Conservation (phyloP, 1,140 invertebrate genomes). For the Drosophila sturtevanti region DNA sequence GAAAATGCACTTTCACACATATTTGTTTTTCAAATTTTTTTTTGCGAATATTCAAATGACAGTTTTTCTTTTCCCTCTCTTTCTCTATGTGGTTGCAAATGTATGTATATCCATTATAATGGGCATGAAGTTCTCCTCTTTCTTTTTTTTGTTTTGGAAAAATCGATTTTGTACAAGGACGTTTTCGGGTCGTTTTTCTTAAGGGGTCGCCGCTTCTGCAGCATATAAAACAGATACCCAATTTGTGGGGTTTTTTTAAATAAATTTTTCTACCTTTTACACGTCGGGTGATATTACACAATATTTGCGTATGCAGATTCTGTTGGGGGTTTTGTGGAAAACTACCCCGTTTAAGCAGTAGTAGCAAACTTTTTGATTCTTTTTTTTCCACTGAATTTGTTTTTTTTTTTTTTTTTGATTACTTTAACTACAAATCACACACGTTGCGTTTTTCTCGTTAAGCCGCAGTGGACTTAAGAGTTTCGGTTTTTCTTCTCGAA, state of each 20-base stretch:
- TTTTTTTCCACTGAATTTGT: slow-evolving; percentile 58
- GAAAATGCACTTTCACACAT: slow-evolving; percentile 2
- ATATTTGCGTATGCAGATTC: slow-evolving; percentile 65
- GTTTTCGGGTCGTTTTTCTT: slow-evolving; percentile 52
- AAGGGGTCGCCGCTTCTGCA: slow-evolving; percentile 53
- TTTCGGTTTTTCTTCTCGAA: slow-evolving; percentile 35
- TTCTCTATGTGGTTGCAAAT: slow-evolving; percentile 24
- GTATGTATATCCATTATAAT: slow-evolving; percentile 65
- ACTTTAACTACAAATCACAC: slow-evolving; percentile 72
- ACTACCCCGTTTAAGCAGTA: slow-evolving; percentile 63
- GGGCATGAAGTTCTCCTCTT: slow-evolving; percentile 62
- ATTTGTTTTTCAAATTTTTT: background rate
- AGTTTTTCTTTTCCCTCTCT: slow-evolving; percentile 2
- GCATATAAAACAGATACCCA: slow-evolving; percentile 35
- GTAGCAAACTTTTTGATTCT: slow-evolving; percentile 48
- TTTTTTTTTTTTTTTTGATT: slow-evolving; percentile 43
- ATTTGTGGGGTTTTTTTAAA: slow-evolving; percentile 23
- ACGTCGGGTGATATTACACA: slow-evolving; percentile 73
- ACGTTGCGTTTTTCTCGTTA: slow-evolving; percentile 57
- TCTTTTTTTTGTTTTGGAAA: slow-evolving; percentile 58
- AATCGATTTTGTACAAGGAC: slow-evolving; percentile 82
- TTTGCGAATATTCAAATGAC: background rate
- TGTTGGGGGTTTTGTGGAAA: slow-evolving; percentile 65
- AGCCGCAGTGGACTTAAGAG: slow-evolving; percentile 56
- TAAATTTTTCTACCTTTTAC: slow-evolving; percentile 73